A percentile compares a stretch with the other conserved stretches of the same genome.
phyloP scores from a whole-genome alignment of 2,113 vertebrate species.

The Physeter macrocephalus region DNA sequence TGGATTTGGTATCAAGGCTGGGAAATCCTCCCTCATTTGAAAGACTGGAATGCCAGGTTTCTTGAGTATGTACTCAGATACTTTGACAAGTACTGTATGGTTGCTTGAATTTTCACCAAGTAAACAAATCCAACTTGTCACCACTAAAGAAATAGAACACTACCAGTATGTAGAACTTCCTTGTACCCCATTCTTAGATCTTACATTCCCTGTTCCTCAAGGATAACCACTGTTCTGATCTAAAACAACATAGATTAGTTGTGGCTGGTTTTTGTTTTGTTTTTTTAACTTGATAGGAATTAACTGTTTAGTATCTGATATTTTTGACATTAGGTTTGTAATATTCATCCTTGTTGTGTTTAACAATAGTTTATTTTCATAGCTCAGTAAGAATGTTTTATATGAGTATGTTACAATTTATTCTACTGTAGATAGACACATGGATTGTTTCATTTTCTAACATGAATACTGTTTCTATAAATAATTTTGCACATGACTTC shows the following conservation, averaged over 20 bases:
- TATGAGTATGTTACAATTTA: background rate
- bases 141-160: background rate
- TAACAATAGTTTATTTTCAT: background rate
- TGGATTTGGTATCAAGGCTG: background rate
- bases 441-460: background rate
- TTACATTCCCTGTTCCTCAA: background rate
- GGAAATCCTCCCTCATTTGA: background rate
- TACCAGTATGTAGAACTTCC: background rate
- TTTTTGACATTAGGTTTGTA: background rate
- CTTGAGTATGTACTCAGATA: background rate
- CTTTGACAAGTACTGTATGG: background rate
- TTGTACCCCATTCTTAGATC: rapidly evolving
- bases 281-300: background rate
- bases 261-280: background rate
- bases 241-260: background rate
- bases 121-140: background rate
- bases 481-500: background rate
- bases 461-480: background rate
- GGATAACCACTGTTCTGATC: background rate
- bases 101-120: background rate
- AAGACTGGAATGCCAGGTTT: background rate
- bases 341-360: background rate
- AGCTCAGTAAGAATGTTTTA: background rate
- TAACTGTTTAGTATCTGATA: background rate
- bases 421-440: background rate